Conservation (phyloP, 2,888 invertebrate species). For the Alviniconcha strummeri region DNA sequence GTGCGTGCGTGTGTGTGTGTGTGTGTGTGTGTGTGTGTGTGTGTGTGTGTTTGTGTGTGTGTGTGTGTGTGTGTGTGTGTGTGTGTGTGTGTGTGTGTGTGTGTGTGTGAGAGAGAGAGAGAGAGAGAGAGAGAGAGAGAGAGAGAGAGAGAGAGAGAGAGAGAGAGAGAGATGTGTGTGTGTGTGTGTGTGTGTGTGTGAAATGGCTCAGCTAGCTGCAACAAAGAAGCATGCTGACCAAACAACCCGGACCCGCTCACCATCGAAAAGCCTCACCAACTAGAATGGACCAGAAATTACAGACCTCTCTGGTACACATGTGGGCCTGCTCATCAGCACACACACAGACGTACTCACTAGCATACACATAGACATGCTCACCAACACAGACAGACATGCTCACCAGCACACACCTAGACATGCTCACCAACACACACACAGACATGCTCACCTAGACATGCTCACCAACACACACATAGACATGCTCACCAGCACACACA, state of each 20-base stretch:
- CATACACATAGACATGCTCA: too few relatives aligned
- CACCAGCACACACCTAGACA: too few relatives aligned
- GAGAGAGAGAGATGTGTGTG: neutral
- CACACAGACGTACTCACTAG: too few relatives aligned
- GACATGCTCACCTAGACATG: too few relatives aligned
- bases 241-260: neutral
- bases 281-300: too few relatives aligned
- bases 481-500: too few relatives aligned
- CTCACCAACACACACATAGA: too few relatives aligned
- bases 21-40: slow-evolving; percentile 25
- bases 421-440: too few relatives aligned
- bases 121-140: slow-evolving; percentile 2
- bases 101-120: neutral
- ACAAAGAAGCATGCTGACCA: neutral
- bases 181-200: slow-evolving; percentile 26
- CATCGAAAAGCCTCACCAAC: neutral
- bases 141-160: neutral
- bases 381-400: too few relatives aligned
- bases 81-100: slow-evolving; percentile 20
- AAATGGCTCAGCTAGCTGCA: neutral
- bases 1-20: slow-evolving; percentile 21
- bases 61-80: slow-evolving; percentile 25
- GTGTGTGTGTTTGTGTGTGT: neutral
- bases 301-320: too few relatives aligned
- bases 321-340: too few relatives aligned